A percentile compares a stretch with the other conserved stretches of the same genome.
phyloP scores from a whole-genome alignment of 2,797 vertebrate genomes.

The Mastacembelus armatus region DNA sequence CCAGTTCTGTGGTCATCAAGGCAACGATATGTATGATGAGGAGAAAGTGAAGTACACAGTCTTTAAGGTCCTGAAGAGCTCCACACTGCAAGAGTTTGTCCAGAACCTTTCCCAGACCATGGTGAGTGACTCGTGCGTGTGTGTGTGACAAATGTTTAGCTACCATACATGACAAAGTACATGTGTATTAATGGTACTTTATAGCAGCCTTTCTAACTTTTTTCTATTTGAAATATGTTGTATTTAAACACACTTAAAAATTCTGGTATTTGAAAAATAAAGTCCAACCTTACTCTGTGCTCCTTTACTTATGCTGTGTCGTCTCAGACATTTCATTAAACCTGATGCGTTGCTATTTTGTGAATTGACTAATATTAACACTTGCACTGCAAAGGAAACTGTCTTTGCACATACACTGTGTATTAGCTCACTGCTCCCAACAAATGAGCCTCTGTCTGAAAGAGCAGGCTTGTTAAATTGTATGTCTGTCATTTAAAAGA shows the following conservation, averaged over 20 bases:
- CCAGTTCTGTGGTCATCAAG: constrained; percentile 99
- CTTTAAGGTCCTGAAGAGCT: constrained; percentile 99
- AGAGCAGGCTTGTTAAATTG: constrained; percentile 15
- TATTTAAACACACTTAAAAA: no score
- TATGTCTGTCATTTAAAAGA: no score
- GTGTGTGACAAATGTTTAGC: no score
- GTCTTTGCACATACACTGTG: background rate
- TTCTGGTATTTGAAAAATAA: no score
- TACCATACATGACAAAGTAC: no score
- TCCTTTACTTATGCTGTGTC: background rate
- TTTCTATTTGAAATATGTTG: no score
- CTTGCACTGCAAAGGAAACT: background rate
- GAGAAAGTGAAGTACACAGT: constrained; percentile 99
- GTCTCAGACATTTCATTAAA: background rate
- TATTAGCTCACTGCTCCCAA: background rate
- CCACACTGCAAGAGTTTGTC: constrained; percentile 96
- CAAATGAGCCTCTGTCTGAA: background rate
- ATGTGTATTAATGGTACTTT: no score
- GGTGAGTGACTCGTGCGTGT: constrained; percentile 82
- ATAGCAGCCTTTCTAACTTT: no score
- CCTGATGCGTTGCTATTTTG: background rate
- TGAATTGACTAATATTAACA: background rate
- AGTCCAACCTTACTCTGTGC: background rate
- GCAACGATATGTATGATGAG: constrained; percentile 99
- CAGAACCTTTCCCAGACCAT: constrained; percentile 99